Base-by-base conservation (phyloP, 2,797 vertebrate genomes). In the Molossus alvarezi region DNA sequence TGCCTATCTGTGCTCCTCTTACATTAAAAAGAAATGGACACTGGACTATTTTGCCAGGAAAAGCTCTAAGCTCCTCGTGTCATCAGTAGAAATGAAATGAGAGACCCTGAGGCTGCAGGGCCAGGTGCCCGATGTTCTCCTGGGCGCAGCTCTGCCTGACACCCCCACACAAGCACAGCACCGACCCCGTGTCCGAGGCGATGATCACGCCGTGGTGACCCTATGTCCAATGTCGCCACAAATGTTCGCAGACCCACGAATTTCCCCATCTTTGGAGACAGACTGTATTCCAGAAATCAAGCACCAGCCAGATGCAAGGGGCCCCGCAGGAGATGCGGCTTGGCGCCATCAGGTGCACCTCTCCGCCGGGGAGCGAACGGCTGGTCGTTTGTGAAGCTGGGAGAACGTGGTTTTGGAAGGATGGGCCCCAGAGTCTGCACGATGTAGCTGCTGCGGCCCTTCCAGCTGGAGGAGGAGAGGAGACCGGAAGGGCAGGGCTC, bases 181-280 rank as follows among this genome's bases (percentile, higher is more conserved):
- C 2, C 33, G 45, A 1, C 14, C 10, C 0, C 0, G 1, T 0
- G 4, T 37, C 3, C 5, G 10, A 25, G 65, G 18, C 0, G 1
- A 4, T 0, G 17, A 25, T 1, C 33, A 15, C 25, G 18, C 55
- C 2, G 6, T 55, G 10, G 14, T n/a, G 11, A 2, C 1, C 37
- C 86, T 6, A 17, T 13, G 29, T 51, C 27, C 45, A 13, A 3
- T 11, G 1, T 10, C 4, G 33, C 45, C 0, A 0, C 27, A 53
- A 29, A 65, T 23, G 5, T 0, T 13, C 72, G 29, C 25, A 55
- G 17, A 37, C 17, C 37, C 1, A 0, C n/a, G 33, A 51, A 11
- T 41, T 10, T 23, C 48, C 55, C 10, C 3, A 1, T 7, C 33
- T 67, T 58, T 37, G 20, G 25, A 72, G 41, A 6, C 2, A 41